Evolutionary conservation across 2,888 invertebrate genomes (phyloP).

Genomic region (Azorinus chamasolen): DNA sequence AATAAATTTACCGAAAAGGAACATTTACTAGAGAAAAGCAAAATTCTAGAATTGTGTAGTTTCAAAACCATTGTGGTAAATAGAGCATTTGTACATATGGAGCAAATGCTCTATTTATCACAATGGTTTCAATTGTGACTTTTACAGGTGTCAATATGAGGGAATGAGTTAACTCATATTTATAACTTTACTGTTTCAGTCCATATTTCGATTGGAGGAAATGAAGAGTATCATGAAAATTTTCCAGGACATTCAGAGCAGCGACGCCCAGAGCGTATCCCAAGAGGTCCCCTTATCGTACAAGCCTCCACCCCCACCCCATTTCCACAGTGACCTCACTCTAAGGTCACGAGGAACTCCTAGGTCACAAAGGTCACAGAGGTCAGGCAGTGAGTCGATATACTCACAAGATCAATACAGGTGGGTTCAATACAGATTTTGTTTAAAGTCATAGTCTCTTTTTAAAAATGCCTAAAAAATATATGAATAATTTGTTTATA

Average conservation of each 20-base stretch:
- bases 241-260: slow-evolving; percentile 74
- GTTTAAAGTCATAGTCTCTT: no score
- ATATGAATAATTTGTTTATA: no score
- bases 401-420: neutral
- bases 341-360: neutral
- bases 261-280: slow-evolving; percentile 74
- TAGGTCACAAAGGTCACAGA: slow-evolving; percentile 14
- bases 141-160: no score
- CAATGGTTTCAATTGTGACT: no score
- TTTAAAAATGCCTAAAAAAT: no score
- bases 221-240: slow-evolving; percentile 74
- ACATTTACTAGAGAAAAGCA: no score
- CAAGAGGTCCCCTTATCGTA: slow-evolving; percentile 58
- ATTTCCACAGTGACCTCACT: slow-evolving; percentile 24
- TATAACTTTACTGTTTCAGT: slow-evolving; percentile 68
- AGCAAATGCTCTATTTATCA: no score
- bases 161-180: no score
- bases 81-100: no score
- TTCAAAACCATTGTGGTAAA: no score
- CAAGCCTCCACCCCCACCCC: slow-evolving; percentile 39
- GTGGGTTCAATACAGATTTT: neutral
- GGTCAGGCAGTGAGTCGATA: slow-evolving; percentile 3
- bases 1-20: no score
- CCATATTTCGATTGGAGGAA: slow-evolving; percentile 75
- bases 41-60: no score